These are phyloP conservation scores for Phaethon lepturus DNA, from an alignment of 2,113 vertebrate species.

Conservation along the genomic window DNA sequence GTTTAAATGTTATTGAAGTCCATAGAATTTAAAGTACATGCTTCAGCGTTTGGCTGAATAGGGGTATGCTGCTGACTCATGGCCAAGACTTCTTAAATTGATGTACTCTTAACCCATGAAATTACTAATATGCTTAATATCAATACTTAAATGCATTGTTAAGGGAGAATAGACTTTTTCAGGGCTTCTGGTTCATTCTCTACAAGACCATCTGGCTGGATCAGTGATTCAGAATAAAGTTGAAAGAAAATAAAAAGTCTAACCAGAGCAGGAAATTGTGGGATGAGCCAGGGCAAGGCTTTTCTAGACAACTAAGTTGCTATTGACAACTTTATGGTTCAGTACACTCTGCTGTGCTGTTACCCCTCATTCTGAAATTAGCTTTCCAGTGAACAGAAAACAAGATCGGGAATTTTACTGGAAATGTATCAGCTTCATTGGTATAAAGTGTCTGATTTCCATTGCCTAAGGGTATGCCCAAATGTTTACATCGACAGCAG, in stretches of 20 bases:
- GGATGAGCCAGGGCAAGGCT: not conserved
- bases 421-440: not conserved
- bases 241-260: not conserved
- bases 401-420: not conserved
- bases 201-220: not conserved
- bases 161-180: not conserved
- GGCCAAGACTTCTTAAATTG: not conserved
- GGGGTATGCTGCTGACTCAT: not conserved
- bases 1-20: not conserved
- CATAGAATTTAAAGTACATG: slow-evolving; percentile 5
- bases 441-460: not conserved
- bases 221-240: not conserved
- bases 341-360: not conserved
- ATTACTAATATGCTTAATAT: not conserved
- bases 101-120: not conserved
- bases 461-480: not conserved
- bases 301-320: not conserved
- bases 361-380: not conserved
- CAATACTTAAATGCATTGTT: not conserved
- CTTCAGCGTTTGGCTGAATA: slow-evolving; percentile 9
- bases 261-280: not conserved
- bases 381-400: not conserved
- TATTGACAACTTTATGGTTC: not conserved
- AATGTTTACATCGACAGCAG: not conserved
- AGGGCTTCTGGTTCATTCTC: not conserved